Conservation (phyloP, 2,113 vertebrate species). For the Oceanites oceanicus region DNA sequence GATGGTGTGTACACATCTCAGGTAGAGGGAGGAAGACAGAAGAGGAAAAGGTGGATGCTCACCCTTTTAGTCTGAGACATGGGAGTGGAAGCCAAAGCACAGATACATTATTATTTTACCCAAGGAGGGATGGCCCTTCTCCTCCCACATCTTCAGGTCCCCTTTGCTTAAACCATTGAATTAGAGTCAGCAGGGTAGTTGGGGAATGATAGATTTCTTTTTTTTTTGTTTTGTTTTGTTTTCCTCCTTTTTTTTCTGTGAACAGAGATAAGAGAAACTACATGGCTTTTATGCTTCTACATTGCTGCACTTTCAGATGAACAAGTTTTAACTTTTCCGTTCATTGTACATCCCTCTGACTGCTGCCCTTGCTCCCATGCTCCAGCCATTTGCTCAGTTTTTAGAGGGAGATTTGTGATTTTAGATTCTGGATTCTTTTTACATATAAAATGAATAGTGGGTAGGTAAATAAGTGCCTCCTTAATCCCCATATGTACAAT, state of each 20-base stretch:
- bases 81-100: background rate
- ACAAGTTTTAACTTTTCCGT: accelerated
- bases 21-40: background rate
- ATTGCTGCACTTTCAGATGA: background rate
- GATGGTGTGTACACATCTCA: background rate
- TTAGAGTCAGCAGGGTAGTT: background rate
- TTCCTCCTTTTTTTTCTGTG: no score
- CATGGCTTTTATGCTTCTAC: background rate
- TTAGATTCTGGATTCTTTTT: background rate
- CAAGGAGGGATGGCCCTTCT: background rate
- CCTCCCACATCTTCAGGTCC: background rate
- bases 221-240: no score
- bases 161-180: background rate
- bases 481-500: background rate
- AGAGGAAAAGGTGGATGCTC: background rate
- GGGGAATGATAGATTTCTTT: background rate
- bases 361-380: background rate
- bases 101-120: background rate
- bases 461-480: background rate
- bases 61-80: background rate
- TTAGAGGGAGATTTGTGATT: background rate
- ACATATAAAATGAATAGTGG: background rate
- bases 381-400: background rate
- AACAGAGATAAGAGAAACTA: background rate
- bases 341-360: background rate